These are phyloP conservation scores for Beroe ovata DNA, from an alignment of 37 sponge, comb jelly and placozoan species.

Conservation along the genomic window DNA sequence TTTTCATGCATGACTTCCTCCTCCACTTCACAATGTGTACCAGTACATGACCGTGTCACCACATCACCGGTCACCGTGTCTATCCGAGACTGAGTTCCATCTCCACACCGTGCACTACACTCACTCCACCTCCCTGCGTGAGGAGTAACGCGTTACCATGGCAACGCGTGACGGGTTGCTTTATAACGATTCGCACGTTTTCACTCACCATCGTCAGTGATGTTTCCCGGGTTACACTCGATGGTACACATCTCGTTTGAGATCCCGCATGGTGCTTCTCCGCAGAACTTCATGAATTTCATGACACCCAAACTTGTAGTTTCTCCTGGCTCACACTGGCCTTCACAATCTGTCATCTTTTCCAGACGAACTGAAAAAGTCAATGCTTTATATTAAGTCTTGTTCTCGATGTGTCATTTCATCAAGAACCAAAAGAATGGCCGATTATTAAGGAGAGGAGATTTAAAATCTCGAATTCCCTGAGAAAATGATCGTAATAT, in stretches of 20 bases:
- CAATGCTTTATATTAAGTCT: too few relatives aligned
- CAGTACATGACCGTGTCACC: neutral
- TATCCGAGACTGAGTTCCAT: neutral
- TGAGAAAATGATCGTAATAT: too few relatives aligned
- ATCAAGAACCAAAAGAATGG: too few relatives aligned
- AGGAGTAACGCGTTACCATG: too few relatives aligned
- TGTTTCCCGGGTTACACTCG: neutral
- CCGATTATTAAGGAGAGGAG: too few relatives aligned
- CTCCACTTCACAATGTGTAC: neutral
- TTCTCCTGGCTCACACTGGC: neutral
- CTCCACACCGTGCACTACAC: constrained; percentile 9
- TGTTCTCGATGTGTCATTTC: too few relatives aligned
- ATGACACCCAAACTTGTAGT: neutral
- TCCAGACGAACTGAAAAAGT: neutral
- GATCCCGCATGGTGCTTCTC: neutral
- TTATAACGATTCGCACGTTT: too few relatives aligned
- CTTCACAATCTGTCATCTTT: constrained; percentile 36
- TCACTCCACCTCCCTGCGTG: constrained; percentile 15
- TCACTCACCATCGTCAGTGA: neutral
- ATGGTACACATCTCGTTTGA: constrained; percentile 19
- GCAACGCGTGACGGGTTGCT: too few relatives aligned
- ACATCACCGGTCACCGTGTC: neutral
- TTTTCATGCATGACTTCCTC: neutral
- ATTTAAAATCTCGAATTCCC: too few relatives aligned
- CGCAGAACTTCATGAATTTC: constrained; percentile 17